phyloP scores from a whole-genome alignment of 2,113 vertebrate species.

The Carassius carassius region DNA sequence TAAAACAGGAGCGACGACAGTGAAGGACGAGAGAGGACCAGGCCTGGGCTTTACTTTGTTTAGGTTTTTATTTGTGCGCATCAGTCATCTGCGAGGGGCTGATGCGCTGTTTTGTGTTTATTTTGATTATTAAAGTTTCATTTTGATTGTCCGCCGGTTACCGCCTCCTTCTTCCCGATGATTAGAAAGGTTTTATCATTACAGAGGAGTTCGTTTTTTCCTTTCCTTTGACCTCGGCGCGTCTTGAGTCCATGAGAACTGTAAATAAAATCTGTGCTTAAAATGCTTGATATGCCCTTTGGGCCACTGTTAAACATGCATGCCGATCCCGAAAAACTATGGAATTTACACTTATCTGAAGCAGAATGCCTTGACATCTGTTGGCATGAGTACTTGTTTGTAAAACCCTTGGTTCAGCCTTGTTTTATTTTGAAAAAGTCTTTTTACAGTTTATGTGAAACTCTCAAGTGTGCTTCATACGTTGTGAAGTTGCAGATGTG shows the following conservation, averaged over 20 bases:
- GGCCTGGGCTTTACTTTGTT: too few species aligned
- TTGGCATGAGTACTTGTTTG: conserved; percentile 10
- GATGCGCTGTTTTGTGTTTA: too few species aligned
- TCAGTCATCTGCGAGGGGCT: too few species aligned
- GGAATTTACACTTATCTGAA: conserved; percentile 56
- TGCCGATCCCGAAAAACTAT: conserved; percentile 59
- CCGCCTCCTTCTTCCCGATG: too few species aligned
- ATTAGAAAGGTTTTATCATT: too few species aligned
- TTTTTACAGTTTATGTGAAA: conserved; percentile 20
- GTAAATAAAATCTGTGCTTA: conserved; percentile 72
- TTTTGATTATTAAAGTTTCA: too few species aligned
- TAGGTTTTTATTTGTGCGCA: too few species aligned
- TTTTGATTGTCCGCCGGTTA: too few species aligned
- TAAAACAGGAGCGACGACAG: too few species aligned
- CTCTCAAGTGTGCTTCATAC: neutral
- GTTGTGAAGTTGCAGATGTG: conserved; percentile 18
- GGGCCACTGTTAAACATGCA: conserved; percentile 54
- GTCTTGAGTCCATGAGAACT: conserved; percentile 73
- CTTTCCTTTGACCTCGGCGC: conserved; percentile 52
- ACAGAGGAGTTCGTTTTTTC: conserved; percentile 51
- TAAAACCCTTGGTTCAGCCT: conserved; percentile 20
- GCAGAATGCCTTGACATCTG: conserved; percentile 51
- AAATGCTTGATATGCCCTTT: conserved; percentile 58
- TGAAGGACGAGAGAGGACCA: too few species aligned
- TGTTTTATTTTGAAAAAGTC: neutral